phyloP scores from a whole-genome alignment of 2,888 invertebrate genomes.

The Thumatha senex region DNA sequence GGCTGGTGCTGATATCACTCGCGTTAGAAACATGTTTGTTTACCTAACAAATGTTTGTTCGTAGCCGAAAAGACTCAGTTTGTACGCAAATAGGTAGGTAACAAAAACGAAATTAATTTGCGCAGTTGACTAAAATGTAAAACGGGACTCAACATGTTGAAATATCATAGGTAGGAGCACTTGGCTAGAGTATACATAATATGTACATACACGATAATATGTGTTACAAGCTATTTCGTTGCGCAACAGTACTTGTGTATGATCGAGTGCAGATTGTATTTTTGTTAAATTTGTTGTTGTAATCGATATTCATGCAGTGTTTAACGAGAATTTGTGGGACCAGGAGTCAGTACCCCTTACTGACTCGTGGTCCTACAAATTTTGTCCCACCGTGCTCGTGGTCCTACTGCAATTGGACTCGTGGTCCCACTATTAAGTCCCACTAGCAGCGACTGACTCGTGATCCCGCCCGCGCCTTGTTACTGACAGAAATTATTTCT shows the following conservation, averaged over 20 bases:
- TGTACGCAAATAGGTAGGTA: slow-evolving; percentile 15
- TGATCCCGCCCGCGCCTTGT: no score
- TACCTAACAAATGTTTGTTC: slow-evolving; percentile 3
- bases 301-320: not conserved
- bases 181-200: slow-evolving; percentile 6
- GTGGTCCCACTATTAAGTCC: no score
- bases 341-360: no score
- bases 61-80: slow-evolving; percentile 13
- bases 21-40: slow-evolving; percentile 8
- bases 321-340: not conserved
- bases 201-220: not conserved
- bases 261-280: not conserved
- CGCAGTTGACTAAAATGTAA: slow-evolving; percentile 19
- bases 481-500: no score
- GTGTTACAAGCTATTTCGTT: slow-evolving; percentile 1
- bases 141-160: slow-evolving; percentile 17
- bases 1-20: slow-evolving; percentile 7
- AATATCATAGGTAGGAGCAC: slow-evolving; percentile 18
- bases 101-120: slow-evolving; percentile 25
- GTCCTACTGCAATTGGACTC: no score
- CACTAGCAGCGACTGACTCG: no score
- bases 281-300: not conserved
- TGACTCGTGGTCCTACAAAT: no score
- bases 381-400: no score
- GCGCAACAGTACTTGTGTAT: not conserved